Base-by-base conservation (phyloP, 2,113 vertebrate species). In the Oreochromis tanganicae region DNA sequence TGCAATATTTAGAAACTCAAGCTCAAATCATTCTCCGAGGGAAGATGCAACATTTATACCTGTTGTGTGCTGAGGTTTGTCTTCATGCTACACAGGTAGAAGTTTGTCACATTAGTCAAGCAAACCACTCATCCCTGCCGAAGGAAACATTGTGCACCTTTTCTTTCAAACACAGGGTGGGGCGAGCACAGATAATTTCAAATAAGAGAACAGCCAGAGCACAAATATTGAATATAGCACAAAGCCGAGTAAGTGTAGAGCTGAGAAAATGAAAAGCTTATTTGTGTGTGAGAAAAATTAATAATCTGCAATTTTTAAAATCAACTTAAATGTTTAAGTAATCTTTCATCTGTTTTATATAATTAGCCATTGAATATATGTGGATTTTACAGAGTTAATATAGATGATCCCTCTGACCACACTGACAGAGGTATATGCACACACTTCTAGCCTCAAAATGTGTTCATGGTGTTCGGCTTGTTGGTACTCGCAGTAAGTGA, bases 1-100 rank as follows among this genome's bases (percentile, higher is more conserved):
- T 91, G 90, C 79, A 92, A 92, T 88, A 93, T 93, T 93, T 85
- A 89, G 87, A 87, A 85, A 91, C 85, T 55, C 48, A 6, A 87
- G 63, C 82, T 85, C 41, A 52, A 36, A 87, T 88, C 71, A 83
- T 41, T 80, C 80, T 73, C 71, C 0, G 36, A 78, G 84, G 83
- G 48, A 88, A 85, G 46, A 86, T 89, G 81, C 63, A 91, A 85
- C 19, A 87, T 91, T 91, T 83, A 89, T 82, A 88, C 66, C 29
- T 61, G 34, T 80, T 84, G 85, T 82, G 71, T 50, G 61, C 38
- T 36, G 85, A 87, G 83, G 80, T 73, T 90, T 87, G 52, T 84
- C 59, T 82, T 73, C 38, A 55, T 81, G 55, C 50, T 81, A 61
- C 41, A 83, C 11, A 8, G 34, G 36, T 84, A 86, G n/a, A 38